Conservation (phyloP, 1,140 invertebrate genomes). For the Branchinecta lynchi region DNA sequence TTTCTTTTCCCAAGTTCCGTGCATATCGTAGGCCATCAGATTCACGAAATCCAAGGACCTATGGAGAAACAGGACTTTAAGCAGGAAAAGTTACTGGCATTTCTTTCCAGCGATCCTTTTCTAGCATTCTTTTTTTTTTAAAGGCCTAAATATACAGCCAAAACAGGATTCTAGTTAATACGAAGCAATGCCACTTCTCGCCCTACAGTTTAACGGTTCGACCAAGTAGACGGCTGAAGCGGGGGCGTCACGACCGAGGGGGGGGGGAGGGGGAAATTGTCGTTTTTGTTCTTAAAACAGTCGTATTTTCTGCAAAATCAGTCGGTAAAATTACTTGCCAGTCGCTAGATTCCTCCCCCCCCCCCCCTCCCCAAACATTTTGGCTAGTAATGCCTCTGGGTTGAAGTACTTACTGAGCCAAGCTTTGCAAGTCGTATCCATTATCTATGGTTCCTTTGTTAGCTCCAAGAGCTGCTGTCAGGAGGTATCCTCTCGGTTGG, state of each 20-base stretch:
- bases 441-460: constrained; percentile 5
- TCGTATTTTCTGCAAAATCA: too few relatives aligned
- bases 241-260: too few relatives aligned
- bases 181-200: too few relatives aligned
- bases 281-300: too few relatives aligned
- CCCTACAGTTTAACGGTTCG: too few relatives aligned
- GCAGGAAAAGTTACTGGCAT: not conserved
- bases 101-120: not conserved
- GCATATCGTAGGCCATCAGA: constrained; percentile 35
- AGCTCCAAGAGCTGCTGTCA: constrained; percentile 15
- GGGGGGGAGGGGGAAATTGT: too few relatives aligned
- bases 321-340: too few relatives aligned
- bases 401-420: not conserved
- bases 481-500: constrained; percentile 4
- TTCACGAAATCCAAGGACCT: constrained; percentile 27
- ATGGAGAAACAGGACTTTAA: constrained; percentile 12
- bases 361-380: too few relatives aligned
- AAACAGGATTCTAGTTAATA: not conserved
- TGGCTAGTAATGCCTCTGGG: too few relatives aligned
- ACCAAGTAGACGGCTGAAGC: too few relatives aligned
- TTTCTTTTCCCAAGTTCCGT: constrained; percentile 32
- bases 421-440: not conserved
- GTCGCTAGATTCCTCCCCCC: too few relatives aligned
- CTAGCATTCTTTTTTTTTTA: constrained; percentile 8
- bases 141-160: not conserved